phyloP scores from a whole-genome alignment of 2,113 vertebrate species.

The Orientallactaga bullata region DNA sequence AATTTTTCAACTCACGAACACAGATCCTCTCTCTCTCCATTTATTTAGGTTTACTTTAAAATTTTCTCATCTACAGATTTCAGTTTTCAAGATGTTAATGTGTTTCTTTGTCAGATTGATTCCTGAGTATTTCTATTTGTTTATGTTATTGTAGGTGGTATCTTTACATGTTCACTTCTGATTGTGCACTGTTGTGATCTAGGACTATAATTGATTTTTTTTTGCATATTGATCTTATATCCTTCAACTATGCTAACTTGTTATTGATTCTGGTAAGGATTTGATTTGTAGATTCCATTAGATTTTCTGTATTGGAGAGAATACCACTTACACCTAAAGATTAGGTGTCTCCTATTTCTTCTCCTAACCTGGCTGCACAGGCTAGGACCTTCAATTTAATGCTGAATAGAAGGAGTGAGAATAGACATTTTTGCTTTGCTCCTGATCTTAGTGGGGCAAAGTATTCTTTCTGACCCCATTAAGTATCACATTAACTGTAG shows the following conservation, averaged over 20 bases:
- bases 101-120: background rate
- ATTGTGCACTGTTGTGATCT: constrained; percentile 12
- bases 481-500: background rate
- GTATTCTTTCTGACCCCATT: background rate
- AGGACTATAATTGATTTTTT: constrained; percentile 48
- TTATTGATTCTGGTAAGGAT: constrained; percentile 29
- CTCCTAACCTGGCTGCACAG: background rate
- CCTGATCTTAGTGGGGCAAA: background rate
- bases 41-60: constrained; percentile 5
- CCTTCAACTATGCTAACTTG: constrained; percentile 17
- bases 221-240: constrained; percentile 58
- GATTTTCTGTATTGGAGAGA: constrained; percentile 4
- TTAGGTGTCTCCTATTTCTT: background rate
- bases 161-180: background rate
- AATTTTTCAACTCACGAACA: background rate
- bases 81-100: background rate
- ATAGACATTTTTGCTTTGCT: background rate
- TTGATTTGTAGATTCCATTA: constrained; percentile 25
- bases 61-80: constrained; percentile 49
- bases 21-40: background rate
- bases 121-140: constrained; percentile 33
- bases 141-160: background rate
- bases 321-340: background rate
- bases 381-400: background rate
- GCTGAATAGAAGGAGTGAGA: background rate